These are phyloP conservation scores for Melanotus villosus DNA, from an alignment of 2,888 invertebrate genomes.

Conservation along the genomic window DNA sequence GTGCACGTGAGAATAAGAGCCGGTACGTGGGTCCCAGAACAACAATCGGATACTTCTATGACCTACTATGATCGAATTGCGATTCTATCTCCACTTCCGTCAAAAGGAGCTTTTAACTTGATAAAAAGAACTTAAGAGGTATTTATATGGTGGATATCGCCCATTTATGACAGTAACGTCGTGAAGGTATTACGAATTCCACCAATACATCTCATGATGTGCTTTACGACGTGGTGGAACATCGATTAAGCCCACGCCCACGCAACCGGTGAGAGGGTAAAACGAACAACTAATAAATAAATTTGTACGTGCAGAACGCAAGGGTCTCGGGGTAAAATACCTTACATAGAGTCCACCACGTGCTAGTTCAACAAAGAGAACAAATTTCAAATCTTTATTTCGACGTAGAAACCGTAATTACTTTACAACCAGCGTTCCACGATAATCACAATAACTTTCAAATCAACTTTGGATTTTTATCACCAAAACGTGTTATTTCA, in stretches of 20 bases:
- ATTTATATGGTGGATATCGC: slow-evolving; percentile 18
- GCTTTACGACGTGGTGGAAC: slow-evolving; percentile 28
- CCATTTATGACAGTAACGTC: slow-evolving; percentile 22
- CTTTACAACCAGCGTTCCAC: neutral
- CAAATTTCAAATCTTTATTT: neutral
- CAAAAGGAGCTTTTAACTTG: slow-evolving; percentile 23
- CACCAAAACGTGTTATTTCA: neutral
- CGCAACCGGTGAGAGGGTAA: slow-evolving; percentile 30
- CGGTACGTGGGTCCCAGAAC: slow-evolving; percentile 42
- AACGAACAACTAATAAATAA: slow-evolving; percentile 33
- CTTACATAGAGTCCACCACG: neutral
- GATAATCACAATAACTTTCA: slow-evolving; percentile 2
- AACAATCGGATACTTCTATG: slow-evolving; percentile 45
- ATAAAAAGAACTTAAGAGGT: slow-evolving; percentile 26
- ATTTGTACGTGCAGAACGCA: slow-evolving; percentile 25
- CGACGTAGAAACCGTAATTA: neutral
- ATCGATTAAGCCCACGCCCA: slow-evolving; percentile 34
- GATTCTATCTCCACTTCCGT: slow-evolving; percentile 27
- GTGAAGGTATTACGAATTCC: slow-evolving; percentile 21
- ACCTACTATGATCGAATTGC: slow-evolving; percentile 36
- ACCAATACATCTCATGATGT: slow-evolving; percentile 18
- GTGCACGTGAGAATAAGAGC: slow-evolving; percentile 53
- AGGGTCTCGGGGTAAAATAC: slow-evolving; percentile 4
- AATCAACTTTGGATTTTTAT: slow-evolving; percentile 1
- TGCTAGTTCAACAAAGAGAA: neutral